A percentile compares a stretch with the other conserved stretches of the same genome.
Conservation (phyloP, 2,888 invertebrate species). For the Cheilosia vernalis region DNA sequence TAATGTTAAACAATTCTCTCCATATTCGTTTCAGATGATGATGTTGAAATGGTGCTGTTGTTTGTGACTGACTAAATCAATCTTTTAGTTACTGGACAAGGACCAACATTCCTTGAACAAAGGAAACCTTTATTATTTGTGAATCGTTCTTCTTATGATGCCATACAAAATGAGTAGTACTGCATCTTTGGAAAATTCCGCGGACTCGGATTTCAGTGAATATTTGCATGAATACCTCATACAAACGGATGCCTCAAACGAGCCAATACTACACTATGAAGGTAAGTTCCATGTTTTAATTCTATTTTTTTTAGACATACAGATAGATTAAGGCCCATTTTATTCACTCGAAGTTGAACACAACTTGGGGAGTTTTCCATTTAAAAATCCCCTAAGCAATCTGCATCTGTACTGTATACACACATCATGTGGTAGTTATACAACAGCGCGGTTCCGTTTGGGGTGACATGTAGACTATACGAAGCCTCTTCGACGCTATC, state of each 20-base stretch:
- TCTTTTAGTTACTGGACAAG: conserved; percentile 13
- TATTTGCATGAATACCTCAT: conserved; percentile 82
- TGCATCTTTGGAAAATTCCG: conserved; percentile 80
- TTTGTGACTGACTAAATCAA: conserved; percentile 18
- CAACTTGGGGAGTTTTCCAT: no score
- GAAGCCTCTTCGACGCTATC: no score
- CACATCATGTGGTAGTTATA: no score
- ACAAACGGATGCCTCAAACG: conserved; percentile 81
- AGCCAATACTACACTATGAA: conserved; percentile 82
- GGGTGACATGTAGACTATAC: no score
- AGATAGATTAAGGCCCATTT: no score
- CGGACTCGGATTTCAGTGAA: conserved; percentile 82
- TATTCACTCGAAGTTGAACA: no score
- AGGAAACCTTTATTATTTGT: conserved; percentile 15
- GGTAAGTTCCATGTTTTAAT: conserved; percentile 77
- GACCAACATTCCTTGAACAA: background rate
- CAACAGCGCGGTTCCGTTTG: no score
- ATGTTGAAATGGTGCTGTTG: conserved; percentile 43
- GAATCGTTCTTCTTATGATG: conserved; percentile 61
- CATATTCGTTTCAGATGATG: conserved; percentile 36
- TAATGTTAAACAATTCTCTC: background rate
- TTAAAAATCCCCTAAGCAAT: no score
- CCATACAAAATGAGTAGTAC: conserved; percentile 79
- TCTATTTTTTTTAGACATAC: background rate
- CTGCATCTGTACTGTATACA: no score